A percentile compares a stretch with the other conserved stretches of the same genome.
Conservation (phyloP, 1,140 invertebrate species). For the Pachyrhynchus sulphureomaculatus region DNA sequence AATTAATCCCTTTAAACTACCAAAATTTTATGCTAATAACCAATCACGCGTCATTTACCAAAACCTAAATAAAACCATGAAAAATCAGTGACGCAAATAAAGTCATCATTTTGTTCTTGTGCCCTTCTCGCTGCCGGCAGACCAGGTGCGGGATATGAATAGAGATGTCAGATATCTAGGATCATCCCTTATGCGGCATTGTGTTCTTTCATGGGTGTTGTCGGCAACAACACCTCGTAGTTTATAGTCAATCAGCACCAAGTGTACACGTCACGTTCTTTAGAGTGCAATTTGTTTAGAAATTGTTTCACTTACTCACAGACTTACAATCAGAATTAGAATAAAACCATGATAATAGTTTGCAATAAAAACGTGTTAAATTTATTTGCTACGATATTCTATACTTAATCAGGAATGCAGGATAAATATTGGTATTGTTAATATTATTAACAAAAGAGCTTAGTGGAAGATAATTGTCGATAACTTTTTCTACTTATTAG, state of each 20-base stretch:
- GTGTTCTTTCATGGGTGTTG: constrained; percentile 27
- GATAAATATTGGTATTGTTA: no score
- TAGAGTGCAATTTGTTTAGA: no score
- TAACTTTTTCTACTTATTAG: no score
- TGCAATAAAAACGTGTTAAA: no score
- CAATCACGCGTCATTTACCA: constrained; percentile 22
- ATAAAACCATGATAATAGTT: no score
- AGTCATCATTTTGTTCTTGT: constrained; percentile 32
- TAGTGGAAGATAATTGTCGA: no score
- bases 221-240: constrained; percentile 18
- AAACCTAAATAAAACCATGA: constrained; percentile 33
- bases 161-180: constrained; percentile 34
- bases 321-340: no score
- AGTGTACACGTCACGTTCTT: no score
- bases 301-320: no score
- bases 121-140: background rate
- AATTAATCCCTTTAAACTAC: background rate
- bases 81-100: constrained; percentile 35
- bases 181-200: constrained; percentile 30
- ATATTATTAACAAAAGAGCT: no score
- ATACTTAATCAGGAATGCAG: no score
- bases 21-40: constrained; percentile 15
- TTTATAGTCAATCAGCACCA: constrained; percentile 4
- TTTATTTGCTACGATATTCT: no score
- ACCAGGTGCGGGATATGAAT: constrained; percentile 34